phyloP scores from a whole-genome alignment of 2,888 invertebrate genomes.

The Drosophila siamana region DNA sequence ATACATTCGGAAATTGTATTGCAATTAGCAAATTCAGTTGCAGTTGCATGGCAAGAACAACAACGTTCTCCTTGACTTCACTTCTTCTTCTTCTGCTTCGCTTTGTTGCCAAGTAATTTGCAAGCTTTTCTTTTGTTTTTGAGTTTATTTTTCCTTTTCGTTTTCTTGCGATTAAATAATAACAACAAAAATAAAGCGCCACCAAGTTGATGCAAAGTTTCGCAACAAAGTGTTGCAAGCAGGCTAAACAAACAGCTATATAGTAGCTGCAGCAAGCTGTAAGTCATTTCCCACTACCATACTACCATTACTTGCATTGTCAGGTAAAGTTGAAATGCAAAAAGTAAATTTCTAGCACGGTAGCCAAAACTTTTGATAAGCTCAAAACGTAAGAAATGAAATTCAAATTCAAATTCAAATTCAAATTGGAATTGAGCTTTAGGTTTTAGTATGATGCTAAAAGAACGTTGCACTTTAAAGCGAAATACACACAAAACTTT shows the following conservation, averaged over 20 bases:
- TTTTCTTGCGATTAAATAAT: constrained; percentile 30
- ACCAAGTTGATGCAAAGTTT: constrained; percentile 66
- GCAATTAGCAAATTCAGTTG: constrained; percentile 63
- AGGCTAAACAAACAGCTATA: constrained; percentile 72
- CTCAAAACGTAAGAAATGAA: constrained; percentile 42
- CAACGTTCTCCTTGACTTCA: neutral
- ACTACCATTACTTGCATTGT: constrained; percentile 68
- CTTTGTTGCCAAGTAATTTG: constrained; percentile 61
- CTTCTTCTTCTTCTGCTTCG: neutral
- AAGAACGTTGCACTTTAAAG: constrained; percentile 49
- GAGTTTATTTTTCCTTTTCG: constrained; percentile 11
- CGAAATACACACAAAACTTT: constrained; percentile 54
- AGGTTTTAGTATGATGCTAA: constrained; percentile 22
- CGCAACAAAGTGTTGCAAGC: constrained; percentile 73
- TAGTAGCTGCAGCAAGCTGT: constrained; percentile 10
- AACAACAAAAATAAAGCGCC: constrained; percentile 36
- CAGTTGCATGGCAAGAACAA: neutral
- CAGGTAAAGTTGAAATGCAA: constrained; percentile 61
- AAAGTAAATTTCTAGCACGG: constrained; percentile 37
- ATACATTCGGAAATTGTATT: constrained; percentile 70
- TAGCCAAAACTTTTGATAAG: constrained; percentile 55
- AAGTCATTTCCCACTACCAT: constrained; percentile 10
- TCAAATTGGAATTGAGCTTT: constrained; percentile 66
- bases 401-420: constrained; percentile 70
- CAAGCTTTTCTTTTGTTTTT: constrained; percentile 40